These are phyloP conservation scores for Cercopithecus mona DNA, from an alignment of 2,113 vertebrate species.

Conservation along the genomic window DNA sequence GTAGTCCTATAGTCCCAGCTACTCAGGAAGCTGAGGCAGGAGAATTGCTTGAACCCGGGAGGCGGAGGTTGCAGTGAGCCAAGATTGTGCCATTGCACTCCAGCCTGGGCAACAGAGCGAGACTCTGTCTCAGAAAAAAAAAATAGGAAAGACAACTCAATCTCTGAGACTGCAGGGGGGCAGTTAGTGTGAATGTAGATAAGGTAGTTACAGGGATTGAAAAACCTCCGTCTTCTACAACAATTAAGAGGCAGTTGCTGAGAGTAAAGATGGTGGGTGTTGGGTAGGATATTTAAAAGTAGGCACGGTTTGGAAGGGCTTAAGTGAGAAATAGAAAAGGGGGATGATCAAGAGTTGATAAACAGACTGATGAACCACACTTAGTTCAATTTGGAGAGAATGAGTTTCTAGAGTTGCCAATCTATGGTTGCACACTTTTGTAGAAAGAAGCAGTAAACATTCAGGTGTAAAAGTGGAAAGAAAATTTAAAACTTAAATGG, in stretches of 20 bases:
- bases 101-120: too few relatives aligned
- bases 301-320: not conserved
- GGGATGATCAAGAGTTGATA: not conserved
- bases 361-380: not conserved
- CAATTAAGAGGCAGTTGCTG: not conserved
- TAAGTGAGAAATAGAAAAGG: not conserved
- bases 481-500: not conserved
- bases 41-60: too few relatives aligned
- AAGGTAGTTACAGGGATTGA: not conserved
- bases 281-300: not conserved
- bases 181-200: not conserved
- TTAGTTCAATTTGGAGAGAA: not conserved
- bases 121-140: too few relatives aligned
- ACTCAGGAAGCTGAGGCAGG: too few relatives aligned
- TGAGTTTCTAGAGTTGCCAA: not conserved
- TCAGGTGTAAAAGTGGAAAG: not conserved
- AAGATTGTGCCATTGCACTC: too few relatives aligned
- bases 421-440: not conserved
- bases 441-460: not conserved
- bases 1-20: too few relatives aligned
- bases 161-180: not conserved
- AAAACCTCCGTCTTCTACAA: not conserved
- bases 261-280: not conserved
- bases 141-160: not conserved
- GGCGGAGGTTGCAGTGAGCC: too few relatives aligned